These are phyloP conservation scores for Hypena proboscidalis DNA, from an alignment of 2,888 invertebrate species.

Conservation along the genomic window DNA sequence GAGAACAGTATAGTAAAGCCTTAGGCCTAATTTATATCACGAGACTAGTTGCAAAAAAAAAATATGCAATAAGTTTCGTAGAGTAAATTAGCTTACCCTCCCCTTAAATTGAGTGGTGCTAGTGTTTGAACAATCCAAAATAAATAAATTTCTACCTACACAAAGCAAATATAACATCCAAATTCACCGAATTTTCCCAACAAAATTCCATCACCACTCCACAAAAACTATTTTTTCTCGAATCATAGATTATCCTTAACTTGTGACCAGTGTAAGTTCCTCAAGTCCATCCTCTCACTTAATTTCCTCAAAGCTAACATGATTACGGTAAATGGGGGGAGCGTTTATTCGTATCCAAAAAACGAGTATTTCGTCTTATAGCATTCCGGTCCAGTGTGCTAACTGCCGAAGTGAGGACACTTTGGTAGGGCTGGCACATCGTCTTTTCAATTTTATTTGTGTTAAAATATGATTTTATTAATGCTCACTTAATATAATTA, in stretches of 20 bases:
- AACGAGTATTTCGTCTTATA: constrained; percentile 35
- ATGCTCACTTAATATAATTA: no score
- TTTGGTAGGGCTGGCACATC: constrained; percentile 24
- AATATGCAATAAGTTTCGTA: no score
- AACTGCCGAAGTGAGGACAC: constrained; percentile 24
- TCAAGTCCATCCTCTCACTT: constrained; percentile 33
- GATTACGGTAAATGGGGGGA: constrained; percentile 39
- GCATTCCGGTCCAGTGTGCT: constrained; percentile 34
- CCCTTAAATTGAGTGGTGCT: no score
- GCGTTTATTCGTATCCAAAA: constrained; percentile 44
- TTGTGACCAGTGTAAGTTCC: constrained; percentile 8
- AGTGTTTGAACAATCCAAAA: no score
- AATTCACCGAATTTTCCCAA: neutral
- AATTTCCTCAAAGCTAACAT: constrained; percentile 36
- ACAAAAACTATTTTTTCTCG: neutral
- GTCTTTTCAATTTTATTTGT: neutral
- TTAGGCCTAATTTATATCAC: no score
- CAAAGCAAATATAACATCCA: no score
- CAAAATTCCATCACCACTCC: neutral
- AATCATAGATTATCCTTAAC: constrained; percentile 5
- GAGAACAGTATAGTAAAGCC: no score
- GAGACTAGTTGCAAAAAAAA: no score
- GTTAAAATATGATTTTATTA: no score
- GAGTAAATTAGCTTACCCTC: no score
- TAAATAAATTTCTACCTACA: no score